These are phyloP conservation scores for Dipus sagitta DNA, from an alignment of 2,797 vertebrate genomes.

Conservation along the genomic window DNA sequence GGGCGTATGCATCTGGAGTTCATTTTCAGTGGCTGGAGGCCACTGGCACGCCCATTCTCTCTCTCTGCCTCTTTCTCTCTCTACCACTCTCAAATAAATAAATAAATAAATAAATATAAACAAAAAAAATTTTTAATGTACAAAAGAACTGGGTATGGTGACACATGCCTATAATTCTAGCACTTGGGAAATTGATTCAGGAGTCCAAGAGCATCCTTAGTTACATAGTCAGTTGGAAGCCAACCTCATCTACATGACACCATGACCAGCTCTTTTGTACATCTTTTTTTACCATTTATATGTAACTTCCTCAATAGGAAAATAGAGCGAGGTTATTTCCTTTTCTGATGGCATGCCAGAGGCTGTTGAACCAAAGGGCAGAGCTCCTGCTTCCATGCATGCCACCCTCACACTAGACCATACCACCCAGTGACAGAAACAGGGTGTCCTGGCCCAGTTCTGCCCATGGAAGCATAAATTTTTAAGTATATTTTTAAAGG, in stretches of 20 bases:
- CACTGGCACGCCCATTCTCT: too few relatives aligned
- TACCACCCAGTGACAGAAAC: not conserved
- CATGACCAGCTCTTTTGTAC: not conserved
- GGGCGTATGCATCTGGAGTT: too few relatives aligned
- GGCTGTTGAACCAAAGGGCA: not conserved
- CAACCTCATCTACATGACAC: not conserved
- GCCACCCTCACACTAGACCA: not conserved
- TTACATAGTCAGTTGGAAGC: too few relatives aligned
- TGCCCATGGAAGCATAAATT: not conserved
- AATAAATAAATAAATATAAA: too few relatives aligned
- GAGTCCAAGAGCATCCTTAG: too few relatives aligned
- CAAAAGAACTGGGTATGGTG: too few relatives aligned
- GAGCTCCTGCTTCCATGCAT: not conserved
- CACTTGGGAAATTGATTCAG: too few relatives aligned
- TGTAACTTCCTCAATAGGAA: not conserved
- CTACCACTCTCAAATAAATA: too few relatives aligned
- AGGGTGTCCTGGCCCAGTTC: not conserved
- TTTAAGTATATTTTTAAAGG: conserved; percentile 32
- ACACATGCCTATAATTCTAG: too few relatives aligned
- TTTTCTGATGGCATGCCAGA: not conserved
- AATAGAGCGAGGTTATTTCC: not conserved
- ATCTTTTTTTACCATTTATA: not conserved
- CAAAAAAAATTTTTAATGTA: too few relatives aligned
- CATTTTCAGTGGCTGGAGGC: too few relatives aligned
- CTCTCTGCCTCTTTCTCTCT: too few relatives aligned